Percentiles rank a stretch among this genome's conserved stretches.
phyloP scores from a whole-genome alignment of 2,797 vertebrate species.

The Hyperoplus immaculatus region DNA sequence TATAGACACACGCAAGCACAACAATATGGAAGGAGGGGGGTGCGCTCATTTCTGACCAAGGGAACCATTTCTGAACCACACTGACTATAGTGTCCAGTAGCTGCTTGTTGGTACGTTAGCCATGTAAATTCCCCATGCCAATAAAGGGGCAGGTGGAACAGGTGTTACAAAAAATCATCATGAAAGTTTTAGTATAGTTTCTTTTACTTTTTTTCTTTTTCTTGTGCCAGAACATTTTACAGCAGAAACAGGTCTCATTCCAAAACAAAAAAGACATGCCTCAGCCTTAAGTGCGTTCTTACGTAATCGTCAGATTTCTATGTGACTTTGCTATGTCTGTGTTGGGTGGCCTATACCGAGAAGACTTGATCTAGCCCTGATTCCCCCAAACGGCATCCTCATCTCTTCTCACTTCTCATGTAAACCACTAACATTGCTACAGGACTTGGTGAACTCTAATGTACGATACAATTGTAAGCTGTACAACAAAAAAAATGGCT shows the following conservation, averaged over 20 bases:
- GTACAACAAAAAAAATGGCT: conserved; percentile 24
- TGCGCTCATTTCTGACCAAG: conserved; percentile 72
- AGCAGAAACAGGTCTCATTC: conserved; percentile 78
- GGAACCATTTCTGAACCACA: conserved; percentile 78
- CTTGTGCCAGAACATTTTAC: conserved; percentile 72
- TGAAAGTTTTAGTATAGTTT: conserved; percentile 24
- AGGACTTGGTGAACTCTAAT: conserved; percentile 48
- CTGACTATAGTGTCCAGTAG: conserved; percentile 69
- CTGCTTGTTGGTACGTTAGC: conserved; percentile 82
- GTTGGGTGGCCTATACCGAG: conserved; percentile 56
- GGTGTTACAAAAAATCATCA: conserved; percentile 14
- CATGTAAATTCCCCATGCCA: conserved; percentile 66
- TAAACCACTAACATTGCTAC: conserved; percentile 81
- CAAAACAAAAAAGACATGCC: conserved; percentile 72
- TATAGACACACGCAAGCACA: conserved; percentile 80
- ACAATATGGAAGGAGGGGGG: conserved; percentile 76
- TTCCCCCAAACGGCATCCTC: conserved; percentile 45
- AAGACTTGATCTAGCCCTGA: conserved; percentile 60
- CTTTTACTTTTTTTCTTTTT: conserved; percentile 17
- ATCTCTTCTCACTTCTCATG: conserved; percentile 55
- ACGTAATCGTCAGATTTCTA: conserved; percentile 50
- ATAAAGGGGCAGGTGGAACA: conserved; percentile 44
- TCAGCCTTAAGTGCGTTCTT: conserved; percentile 83
- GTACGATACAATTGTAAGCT: conserved; percentile 45
- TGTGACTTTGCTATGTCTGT: conserved; percentile 70